phyloP scores from a whole-genome alignment of 1,140 invertebrate species.

The Ceratosolen solmsi region DNA sequence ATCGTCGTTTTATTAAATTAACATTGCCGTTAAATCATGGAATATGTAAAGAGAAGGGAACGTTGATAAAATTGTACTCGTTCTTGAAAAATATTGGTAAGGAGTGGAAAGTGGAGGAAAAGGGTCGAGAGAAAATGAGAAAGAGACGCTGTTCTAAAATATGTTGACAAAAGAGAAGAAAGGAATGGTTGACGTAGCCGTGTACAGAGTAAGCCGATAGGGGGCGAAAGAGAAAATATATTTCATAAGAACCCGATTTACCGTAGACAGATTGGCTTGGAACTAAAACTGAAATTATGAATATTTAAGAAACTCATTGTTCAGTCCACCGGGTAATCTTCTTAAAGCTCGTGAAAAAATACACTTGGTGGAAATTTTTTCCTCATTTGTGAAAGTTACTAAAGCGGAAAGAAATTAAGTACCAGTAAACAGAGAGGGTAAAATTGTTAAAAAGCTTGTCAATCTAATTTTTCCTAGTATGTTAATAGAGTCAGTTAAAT shows the following conservation, averaged over 20 bases:
- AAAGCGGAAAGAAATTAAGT: constrained; percentile 2
- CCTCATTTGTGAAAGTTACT: constrained; percentile 19
- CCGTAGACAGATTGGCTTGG: constrained; percentile 25
- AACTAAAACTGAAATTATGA: constrained; percentile 47
- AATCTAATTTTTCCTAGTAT: background rate
- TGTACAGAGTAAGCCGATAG: background rate
- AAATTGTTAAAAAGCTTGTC: background rate
- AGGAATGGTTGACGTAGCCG: constrained; percentile 16
- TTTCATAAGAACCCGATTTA: constrained; percentile 44
- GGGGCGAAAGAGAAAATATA: background rate
- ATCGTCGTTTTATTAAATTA: no score
- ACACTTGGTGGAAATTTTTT: background rate
- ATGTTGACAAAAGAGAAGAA: constrained; percentile 40
- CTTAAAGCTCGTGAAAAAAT: constrained; percentile 22
- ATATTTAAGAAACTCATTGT: constrained; percentile 50
- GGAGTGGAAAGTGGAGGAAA: background rate
- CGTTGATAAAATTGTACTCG: background rate
- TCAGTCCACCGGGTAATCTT: background rate
- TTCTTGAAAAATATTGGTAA: background rate
- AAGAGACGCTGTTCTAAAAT: constrained; percentile 14
- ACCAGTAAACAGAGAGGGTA: background rate
- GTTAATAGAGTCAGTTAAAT: background rate
- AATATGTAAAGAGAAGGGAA: background rate
- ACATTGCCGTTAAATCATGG: background rate
- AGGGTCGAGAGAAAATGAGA: background rate